phyloP scores from a whole-genome alignment of 2,113 vertebrate species.

The Isichthys henryi region DNA sequence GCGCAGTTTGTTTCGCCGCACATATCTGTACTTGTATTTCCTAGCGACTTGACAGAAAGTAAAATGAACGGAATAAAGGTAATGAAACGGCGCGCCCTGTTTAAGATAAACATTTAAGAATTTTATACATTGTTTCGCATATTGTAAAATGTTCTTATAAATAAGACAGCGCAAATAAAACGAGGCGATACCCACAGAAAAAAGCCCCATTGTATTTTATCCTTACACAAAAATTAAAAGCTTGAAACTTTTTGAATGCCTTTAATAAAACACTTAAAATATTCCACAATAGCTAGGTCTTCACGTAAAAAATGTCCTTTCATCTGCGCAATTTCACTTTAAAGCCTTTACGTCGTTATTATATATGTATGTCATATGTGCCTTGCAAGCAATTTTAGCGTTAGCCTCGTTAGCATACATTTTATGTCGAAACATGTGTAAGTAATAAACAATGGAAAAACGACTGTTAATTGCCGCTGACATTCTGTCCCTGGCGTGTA shows the following conservation, averaged over 20 bases:
- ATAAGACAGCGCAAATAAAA: neutral
- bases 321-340: neutral
- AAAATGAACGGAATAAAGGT: conserved; percentile 46
- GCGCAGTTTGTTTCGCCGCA: conserved; percentile 66
- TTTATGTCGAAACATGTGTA: neutral
- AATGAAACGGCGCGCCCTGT: conserved; percentile 54
- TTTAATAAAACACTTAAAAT: neutral
- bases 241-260: neutral
- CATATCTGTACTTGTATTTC: conserved; percentile 64
- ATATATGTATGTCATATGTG: neutral
- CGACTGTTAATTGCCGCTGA: neutral
- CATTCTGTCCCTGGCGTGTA: neutral
- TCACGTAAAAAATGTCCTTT: neutral
- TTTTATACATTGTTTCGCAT: conserved; percentile 42
- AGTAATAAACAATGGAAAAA: neutral
- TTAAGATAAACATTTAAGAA: conserved; percentile 71
- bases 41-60: conserved; percentile 53
- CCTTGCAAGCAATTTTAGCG: neutral
- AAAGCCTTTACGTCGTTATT: neutral
- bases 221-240: neutral
- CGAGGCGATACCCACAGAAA: neutral
- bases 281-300: neutral
- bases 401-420: neutral
- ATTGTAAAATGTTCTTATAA: neutral
- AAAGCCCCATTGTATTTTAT: neutral